phyloP scores from a whole-genome alignment of 2,797 vertebrate species.

The Rhabdomys pumilio region DNA sequence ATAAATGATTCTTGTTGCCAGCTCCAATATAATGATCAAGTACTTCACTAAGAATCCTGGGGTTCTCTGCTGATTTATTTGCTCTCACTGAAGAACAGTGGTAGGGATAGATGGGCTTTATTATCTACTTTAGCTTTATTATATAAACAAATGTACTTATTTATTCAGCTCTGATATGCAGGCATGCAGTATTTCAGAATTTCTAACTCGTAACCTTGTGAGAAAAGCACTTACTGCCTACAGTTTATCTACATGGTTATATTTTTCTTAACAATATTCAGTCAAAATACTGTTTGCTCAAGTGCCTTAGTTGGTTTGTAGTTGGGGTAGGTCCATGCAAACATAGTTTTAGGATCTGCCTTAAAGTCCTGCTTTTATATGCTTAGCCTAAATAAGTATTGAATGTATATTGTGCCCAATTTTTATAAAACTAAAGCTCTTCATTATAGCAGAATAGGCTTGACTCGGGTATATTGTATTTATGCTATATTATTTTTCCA shows the following conservation, averaged over 20 bases:
- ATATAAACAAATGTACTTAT: conserved; percentile 38
- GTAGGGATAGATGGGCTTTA: conserved; percentile 11
- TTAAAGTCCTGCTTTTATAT: conserved; percentile 44
- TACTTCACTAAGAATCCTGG: background rate
- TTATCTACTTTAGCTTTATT: conserved; percentile 21
- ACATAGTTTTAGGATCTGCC: background rate
- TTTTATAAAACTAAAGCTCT: conserved; percentile 78
- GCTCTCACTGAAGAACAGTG: background rate
- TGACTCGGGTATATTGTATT: conserved; percentile 70
- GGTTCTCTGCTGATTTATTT: background rate
- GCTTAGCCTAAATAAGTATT: conserved; percentile 47
- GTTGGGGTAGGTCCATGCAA: background rate
- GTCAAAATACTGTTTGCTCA: conserved; percentile 50
- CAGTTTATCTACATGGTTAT: background rate
- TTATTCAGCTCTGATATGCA: background rate
- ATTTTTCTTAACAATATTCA: conserved; percentile 50
- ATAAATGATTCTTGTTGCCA: background rate
- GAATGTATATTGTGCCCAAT: conserved; percentile 60
- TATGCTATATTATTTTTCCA: conserved; percentile 83
- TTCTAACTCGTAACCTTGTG: conserved; percentile 10
- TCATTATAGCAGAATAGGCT: conserved; percentile 72
- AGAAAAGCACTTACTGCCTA: conserved; percentile 46
- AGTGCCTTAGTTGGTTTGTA: conserved; percentile 7
- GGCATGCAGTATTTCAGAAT: conserved; percentile 29
- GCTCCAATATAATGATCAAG: background rate